Base-by-base conservation (phyloP, 2,113 vertebrate species). In the Thunnus maccoyii region DNA sequence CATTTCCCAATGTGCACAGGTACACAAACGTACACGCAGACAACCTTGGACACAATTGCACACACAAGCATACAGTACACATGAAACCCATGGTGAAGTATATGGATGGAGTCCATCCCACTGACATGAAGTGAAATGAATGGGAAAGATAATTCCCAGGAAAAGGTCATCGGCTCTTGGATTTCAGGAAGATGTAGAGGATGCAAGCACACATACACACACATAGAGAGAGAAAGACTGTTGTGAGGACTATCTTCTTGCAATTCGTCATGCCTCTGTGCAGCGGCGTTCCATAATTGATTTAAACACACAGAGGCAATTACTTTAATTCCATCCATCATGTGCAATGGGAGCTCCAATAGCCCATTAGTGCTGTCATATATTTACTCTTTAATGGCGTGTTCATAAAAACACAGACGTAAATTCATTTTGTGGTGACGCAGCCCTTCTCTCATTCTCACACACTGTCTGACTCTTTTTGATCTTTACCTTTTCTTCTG, bases 251-350 rank as follows among this genome's bases (percentile, higher is more conserved):
- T 78, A 47, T 46, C 66, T 54, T 47, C 60, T 78, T 65, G 52
- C 72, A 72, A 84, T 92, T 69, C 5, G 78, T 84, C 86, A 91
- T n/a, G 57, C 79, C 52, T 87, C 82, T 72, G 74, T 78, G 78
- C 62, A 57, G 74, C 27, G 25, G 64, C 54, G 12, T 85, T 76
- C 44, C 56, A 74, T 89, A 91, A 94, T 88, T 92, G 88, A 93
- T 91, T 93, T 89, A 88, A 93, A 90, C 74, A 83, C 88, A 89
- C 78, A 86, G 74, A 89, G 79, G 85, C 87, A 93, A 92, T 93
- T 90, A 90, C 78, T 93, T 92, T 91, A 91, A 93, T 92, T 92
- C 87, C 72, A 93, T 94, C 84, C 82, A 92, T 92, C 87, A 91
- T 88, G 71, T 86, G 82, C 64, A 16, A 83, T 86, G 71, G 86